Base-by-base conservation (phyloP, 2,888 invertebrate genomes). In the Rhorus exstirpatorius region DNA sequence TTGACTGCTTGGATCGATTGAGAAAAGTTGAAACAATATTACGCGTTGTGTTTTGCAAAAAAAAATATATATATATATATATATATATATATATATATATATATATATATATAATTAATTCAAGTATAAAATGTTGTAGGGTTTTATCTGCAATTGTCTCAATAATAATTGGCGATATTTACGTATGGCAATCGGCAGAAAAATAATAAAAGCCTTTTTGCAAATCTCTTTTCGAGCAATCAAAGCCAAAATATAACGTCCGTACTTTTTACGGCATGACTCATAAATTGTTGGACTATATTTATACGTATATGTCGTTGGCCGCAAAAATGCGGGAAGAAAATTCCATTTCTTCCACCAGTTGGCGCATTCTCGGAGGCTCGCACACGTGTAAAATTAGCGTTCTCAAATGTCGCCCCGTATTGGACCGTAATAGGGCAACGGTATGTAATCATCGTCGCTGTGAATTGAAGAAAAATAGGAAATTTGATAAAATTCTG, bases 391-490 rank as follows among this genome's bases (percentile, higher is more conserved):
- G 49, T 35, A 44, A 51, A 63, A 63, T 67, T 68, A n/a, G n/a
- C 53, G 21, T 53, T 12, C 53, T 81, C 83, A 85, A 35, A 87
- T 77, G 71, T 89, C 87, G 35, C 87, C 88, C 55, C 86, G 85
- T 19, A 58, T 83, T 26, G 87, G 87, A 84, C 84, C 85, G 75
- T 74, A 83, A 51, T 87, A 63, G 26, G 71, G 19, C 70, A 26
- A 49, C 46, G 63, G 24, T 44, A 60, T 58, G 58, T 80, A 81
- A 65, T 80, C 53, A 65, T 75, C 79, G 58, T 86, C 70, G 46
- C 88, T 88, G 86, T 53, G 58, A 85, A 85, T 82, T 0, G 58
- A 76, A 61, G 31, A 6, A 35, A 77, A 38, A 63, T 51, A n/a
- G 14, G 44, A 80, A 44, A 46, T 8, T 68, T 7, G 17, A 21